Evolutionary conservation across 2,888 invertebrate genomes (phyloP), one percentile per base, ranked within the genome.

Genomic region (Pharmacophagus antenor): DNA sequence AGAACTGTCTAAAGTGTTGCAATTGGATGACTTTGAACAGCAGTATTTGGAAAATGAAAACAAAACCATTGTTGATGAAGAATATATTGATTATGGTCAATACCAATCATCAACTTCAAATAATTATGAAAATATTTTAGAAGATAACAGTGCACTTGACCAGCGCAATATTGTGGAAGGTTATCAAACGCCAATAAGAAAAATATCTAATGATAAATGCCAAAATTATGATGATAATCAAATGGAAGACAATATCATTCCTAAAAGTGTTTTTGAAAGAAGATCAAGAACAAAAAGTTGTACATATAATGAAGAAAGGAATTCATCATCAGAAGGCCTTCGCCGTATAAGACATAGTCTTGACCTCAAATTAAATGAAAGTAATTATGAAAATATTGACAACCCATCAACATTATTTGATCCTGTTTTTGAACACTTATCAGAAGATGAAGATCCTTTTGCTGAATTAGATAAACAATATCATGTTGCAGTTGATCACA

Each of bases 1-100:
- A 54, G 92, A 93, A 73, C 76, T 93, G 0, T 92, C 87, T 63
- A 92, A 92, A 74, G 92, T 92, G 25, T 73, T 93, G 22, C 91
- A 92, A 65, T 65, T 89, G 46, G 80, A 84, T 73, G 81, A 90
- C 46, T 75, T 77, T 73, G 82, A 84, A 22, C 75, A 77, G 52
- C 73, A 69, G 57, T 74, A 69, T 66, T 74, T 78, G 61, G 62
- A 63, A 42, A 47, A 51, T 46, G 79, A 79, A 53, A 44, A 47
- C 10, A n/a, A 20, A 41, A 70, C 65, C 62, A 48, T 68, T 48
- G 37, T 56, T 50, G 62, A 52, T 63, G 72, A 77, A 50, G 71
- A 77, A 56, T 67, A 67, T 10, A 27, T 27, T 54, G 62, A 66
- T 47, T 70, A 70, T 67, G 60, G 67, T n/a, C 58, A 70, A 41